Conservation (phyloP, 2,888 invertebrate genomes). For the Nemotelus pantherinus region DNA sequence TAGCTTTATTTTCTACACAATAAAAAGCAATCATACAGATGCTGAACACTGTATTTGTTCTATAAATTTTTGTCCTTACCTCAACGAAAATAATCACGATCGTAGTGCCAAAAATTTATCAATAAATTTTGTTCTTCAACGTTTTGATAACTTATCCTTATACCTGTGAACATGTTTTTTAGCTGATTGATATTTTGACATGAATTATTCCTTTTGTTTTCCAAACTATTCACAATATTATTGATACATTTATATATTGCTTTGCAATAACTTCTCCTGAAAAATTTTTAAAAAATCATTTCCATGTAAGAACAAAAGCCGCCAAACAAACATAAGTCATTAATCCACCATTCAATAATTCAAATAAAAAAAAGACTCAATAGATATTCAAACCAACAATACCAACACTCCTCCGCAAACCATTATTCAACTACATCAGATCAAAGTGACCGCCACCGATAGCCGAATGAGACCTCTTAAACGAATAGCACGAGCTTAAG, state of each 20-base stretch:
- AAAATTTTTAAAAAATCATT: background rate
- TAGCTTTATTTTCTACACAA: background rate
- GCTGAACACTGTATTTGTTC: background rate
- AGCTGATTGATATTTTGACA: too few species aligned
- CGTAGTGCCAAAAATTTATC: too few species aligned
- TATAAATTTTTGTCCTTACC: too few species aligned
- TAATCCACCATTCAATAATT: conserved; percentile 1
- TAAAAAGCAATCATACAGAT: background rate
- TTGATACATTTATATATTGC: too few species aligned
- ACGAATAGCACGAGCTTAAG: conserved; percentile 43
- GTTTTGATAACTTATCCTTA: too few species aligned
- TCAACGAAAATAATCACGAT: too few species aligned
- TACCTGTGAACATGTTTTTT: too few species aligned
- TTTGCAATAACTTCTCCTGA: too few species aligned
- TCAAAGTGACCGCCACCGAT: conserved; percentile 20
- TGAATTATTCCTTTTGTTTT: too few species aligned
- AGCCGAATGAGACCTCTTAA: conserved; percentile 33
- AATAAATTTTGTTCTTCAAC: too few species aligned
- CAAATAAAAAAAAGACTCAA: too few species aligned
- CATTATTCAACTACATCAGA: background rate
- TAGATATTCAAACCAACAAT: background rate
- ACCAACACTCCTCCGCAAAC: background rate
- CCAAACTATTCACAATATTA: too few species aligned
- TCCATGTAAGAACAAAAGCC: background rate
- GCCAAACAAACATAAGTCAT: background rate